Conservation (phyloP, 2,888 invertebrate genomes). For the Druceiella hillmani region DNA sequence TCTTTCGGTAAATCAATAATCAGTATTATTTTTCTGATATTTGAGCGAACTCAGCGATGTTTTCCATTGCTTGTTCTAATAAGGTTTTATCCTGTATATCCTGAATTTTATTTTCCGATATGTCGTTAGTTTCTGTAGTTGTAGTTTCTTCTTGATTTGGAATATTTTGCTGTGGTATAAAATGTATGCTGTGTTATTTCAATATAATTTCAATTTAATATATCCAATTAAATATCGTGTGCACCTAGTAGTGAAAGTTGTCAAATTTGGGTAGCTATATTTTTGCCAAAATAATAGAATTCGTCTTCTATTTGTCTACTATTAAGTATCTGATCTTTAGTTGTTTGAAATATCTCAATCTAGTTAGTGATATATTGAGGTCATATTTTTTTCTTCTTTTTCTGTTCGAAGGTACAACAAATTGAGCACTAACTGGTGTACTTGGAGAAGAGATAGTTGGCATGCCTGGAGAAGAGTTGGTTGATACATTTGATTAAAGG, state of each 20-base stretch:
- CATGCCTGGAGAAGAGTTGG: background rate
- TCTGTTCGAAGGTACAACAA: background rate
- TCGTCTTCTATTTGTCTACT: slow-evolving; percentile 10
- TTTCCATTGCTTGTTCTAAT: slow-evolving; percentile 4
- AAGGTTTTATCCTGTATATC: background rate
- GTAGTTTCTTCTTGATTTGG: background rate
- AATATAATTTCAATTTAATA: slow-evolving; percentile 5
- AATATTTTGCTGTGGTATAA: too few species aligned
- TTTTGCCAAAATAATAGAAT: slow-evolving; percentile 9
- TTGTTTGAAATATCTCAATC: slow-evolving; percentile 6
- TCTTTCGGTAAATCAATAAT: slow-evolving; percentile 18
- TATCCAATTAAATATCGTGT: slow-evolving; percentile 11
- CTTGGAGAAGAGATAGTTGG: too few species aligned
- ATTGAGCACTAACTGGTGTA: background rate
- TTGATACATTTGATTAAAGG: background rate
- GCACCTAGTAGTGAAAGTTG: slow-evolving; percentile 9
- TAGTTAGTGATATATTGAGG: slow-evolving; percentile 3
- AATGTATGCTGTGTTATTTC: too few species aligned
- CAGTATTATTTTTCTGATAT: slow-evolving; percentile 13
- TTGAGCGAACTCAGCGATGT: slow-evolving; percentile 2
- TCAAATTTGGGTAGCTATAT: slow-evolving; percentile 10
- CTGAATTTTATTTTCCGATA: background rate
- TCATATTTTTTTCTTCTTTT: background rate
- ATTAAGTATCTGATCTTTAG: slow-evolving; percentile 8
- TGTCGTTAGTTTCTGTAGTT: background rate